A percentile compares a stretch with the other conserved stretches of the same genome.
phyloP scores from a whole-genome alignment of 2,113 vertebrate species.

The Martes martes region DNA sequence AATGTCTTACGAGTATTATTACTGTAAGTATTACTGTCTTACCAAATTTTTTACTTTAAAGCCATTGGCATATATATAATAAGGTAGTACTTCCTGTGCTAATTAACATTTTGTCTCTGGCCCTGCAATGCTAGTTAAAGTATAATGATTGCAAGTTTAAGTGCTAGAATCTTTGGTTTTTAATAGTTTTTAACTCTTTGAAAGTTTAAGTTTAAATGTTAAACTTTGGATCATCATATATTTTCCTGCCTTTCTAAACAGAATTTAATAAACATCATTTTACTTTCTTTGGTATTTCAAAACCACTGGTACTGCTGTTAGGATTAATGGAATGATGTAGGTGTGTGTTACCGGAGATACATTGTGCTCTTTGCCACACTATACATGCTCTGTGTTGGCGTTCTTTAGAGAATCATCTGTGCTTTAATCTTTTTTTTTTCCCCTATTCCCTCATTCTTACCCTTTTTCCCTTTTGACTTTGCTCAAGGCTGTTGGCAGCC shows the following conservation, averaged over 20 bases:
- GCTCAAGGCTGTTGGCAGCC: not conserved
- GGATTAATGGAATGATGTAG: not conserved
- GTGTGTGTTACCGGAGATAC: not conserved
- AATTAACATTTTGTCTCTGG: not conserved
- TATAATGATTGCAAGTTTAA: not conserved
- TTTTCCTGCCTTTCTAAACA: constrained; percentile 22
- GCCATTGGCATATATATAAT: not conserved
- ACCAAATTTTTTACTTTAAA: not conserved
- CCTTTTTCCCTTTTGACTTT: not conserved
- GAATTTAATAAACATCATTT: not conserved
- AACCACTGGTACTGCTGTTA: not conserved
- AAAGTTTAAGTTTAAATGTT: not conserved
- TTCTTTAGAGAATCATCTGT: not conserved
- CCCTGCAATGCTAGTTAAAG: not conserved
- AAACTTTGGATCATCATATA: not conserved
- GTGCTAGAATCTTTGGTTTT: not conserved
- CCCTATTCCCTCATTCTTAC: not conserved
- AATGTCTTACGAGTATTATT: not conserved
- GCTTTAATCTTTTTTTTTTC: not conserved
- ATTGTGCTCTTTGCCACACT: not conserved
- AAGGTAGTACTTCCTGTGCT: not conserved
- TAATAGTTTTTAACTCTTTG: not conserved
- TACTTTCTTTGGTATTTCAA: not conserved
- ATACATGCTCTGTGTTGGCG: not conserved
- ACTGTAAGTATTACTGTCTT: not conserved